Conservation (phyloP, 1,140 invertebrate genomes). For the Epicauta chinensis region DNA sequence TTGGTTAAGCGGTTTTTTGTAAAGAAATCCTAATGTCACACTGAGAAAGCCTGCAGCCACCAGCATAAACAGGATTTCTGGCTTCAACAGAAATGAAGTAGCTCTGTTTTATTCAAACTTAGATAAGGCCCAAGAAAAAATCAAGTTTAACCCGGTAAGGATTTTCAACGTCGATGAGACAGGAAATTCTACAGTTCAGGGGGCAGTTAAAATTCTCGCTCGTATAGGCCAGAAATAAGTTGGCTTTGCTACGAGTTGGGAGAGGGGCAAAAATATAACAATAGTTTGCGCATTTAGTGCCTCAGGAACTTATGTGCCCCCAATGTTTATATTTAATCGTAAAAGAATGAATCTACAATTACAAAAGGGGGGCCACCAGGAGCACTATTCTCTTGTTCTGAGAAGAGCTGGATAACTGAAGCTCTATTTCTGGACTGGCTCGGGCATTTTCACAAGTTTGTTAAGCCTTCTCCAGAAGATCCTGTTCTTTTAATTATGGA, state of each 20-base stretch:
- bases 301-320: slow-evolving; percentile 28
- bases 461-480: slow-evolving; percentile 31
- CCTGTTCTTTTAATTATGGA: slow-evolving; percentile 35
- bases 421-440: slow-evolving; percentile 32
- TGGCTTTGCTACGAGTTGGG: slow-evolving; percentile 14
- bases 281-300: slow-evolving; percentile 32
- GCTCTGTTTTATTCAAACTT: too few species aligned
- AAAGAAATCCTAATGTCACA: too few species aligned
- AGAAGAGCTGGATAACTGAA: slow-evolving; percentile 34
- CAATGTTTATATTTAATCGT: slow-evolving; percentile 20
- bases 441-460: slow-evolving; percentile 37
- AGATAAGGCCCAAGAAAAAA: too few species aligned
- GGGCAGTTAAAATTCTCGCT: too few species aligned
- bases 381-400: slow-evolving; percentile 25
- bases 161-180: too few species aligned
- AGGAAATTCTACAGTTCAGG: background rate
- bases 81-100: too few species aligned
- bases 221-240: slow-evolving; percentile 18
- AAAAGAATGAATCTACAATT: slow-evolving; percentile 13
- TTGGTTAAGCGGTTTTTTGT: too few species aligned
- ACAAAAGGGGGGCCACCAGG: slow-evolving; percentile 28
- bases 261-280: slow-evolving; percentile 17
- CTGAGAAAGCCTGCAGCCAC: too few species aligned
- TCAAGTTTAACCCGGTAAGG: too few species aligned
- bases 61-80: too few species aligned